Evolutionary conservation across 2,113 vertebrate species (phyloP), one percentile per base, ranked within the genome.

Genomic region (Pithys albifrons): DNA sequence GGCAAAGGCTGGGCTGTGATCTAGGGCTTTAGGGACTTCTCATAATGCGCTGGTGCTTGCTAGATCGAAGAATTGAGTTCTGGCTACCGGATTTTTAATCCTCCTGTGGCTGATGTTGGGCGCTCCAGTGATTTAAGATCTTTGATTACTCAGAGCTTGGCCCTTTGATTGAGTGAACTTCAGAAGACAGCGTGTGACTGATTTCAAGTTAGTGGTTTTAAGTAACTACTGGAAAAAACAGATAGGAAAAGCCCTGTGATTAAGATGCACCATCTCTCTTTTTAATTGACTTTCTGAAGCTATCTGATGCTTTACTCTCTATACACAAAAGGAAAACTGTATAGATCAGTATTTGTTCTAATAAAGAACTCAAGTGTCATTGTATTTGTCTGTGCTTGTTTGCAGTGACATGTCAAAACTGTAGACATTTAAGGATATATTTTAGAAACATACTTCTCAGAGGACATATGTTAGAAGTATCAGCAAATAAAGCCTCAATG

Each of bases 81-180:
- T 99, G 98, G 98, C 98, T 99, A 99, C 98, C 99, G 99, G 99
- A 99, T 99, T 99, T 99, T 99, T 99, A 99, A 99, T 99, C 99
- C 99, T 99, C 98, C 95, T 95, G 98, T 98, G 98, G 98, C 97
- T 98, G 98, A 98, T 99, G 98, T 98, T 99, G 97, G 98, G 98
- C 98, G 98, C 99, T 98, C 96, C 98, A 99, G 98, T 99, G 99
- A 99, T 99, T 99, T 99, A 99, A 99, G 98, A 98, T 98, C 99
- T 99, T 99, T 99, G 99, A 99, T 99, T 99, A 98, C 98, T 98
- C 98, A 98, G 97, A 98, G 98, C 98, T 97, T 98, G 98, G 97
- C 97, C 98, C 98, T 99, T 99, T 99, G 99, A 99, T 99, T 99
- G 98, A 98, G 97, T 98, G 98, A 99, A 99, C 98, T 99, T 99